Base-by-base conservation (phyloP, 2,797 vertebrate genomes). In the Poecilia picta region DNA sequence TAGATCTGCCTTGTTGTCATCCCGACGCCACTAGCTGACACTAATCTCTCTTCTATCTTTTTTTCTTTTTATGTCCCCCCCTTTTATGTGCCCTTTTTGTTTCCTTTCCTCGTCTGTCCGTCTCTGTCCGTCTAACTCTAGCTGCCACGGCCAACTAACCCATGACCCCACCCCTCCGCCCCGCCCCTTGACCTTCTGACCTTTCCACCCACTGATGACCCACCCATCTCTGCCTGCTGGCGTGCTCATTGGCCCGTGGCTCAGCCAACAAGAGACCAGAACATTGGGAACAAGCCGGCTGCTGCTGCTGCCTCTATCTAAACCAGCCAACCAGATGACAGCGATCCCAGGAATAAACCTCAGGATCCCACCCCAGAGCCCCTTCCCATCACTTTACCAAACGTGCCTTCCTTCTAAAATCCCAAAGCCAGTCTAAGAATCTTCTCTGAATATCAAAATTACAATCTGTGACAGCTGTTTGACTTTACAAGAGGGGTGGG, bases 111-210 rank as follows among this genome's bases (percentile, higher is more conserved):
- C 93, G 94, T 95, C 92, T 90, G 91, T 94, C 95, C 93, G 94
- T 96, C 91, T 95, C 94, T 96, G 96, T 95, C 95, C 94, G 94
- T 91, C 97, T 98, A 98, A 98, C 98, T 97, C 97, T 98, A 99
- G 98, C 98, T 98, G 97, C 98, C 98, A 99, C 98, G 97, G 98
- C 98, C 98, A 98, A 99, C 98, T 99, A 99, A 99, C 98, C 98
- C 98, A 98, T 99, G 98, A 99, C 97, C 98, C 98, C 70, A 39
- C 73, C 55, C 41, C 55, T 73, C 23, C 20, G 33, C 49, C 72
- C 72, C 33, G 20, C 57, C 62, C 79, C 98, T 97, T 99, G 98
- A 99, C 97, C 97, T 94, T 98, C 98, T 99, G 98, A 99, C 98
- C 97, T 99, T 98, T 99, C 97, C 97, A 98, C 97, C 97, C 98